A percentile compares a stretch with the other conserved stretches of the same genome.
These are phyloP conservation scores for Epinephelus cyanopodus DNA, from an alignment of 2,113 vertebrate species.

Conservation along the genomic window DNA sequence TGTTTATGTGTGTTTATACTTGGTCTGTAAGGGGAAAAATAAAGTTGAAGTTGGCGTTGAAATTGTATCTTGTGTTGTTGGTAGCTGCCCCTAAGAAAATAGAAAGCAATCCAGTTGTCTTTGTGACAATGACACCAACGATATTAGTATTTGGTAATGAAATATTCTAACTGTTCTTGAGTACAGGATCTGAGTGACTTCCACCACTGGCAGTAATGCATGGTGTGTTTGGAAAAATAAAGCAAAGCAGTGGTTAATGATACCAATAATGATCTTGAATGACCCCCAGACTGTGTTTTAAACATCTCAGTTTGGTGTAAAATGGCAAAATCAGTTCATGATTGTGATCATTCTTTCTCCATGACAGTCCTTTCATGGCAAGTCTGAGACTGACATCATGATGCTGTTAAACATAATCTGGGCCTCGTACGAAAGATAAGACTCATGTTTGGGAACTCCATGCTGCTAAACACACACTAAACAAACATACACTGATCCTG, in stretches of 20 bases:
- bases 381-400: background rate
- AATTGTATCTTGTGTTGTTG: too few species aligned
- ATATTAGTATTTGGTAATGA: too few species aligned
- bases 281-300: background rate
- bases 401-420: background rate
- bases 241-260: background rate
- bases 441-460: background rate
- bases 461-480: slow-evolving; percentile 9
- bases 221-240: too few species aligned
- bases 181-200: background rate
- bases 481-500: background rate
- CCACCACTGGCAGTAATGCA: too few species aligned
- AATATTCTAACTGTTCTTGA: background rate
- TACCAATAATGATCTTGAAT: background rate
- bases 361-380: too few species aligned
- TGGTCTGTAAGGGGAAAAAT: too few species aligned
- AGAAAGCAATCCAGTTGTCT: too few species aligned
- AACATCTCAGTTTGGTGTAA: background rate
- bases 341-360: background rate
- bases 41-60: too few species aligned
- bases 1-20: too few species aligned
- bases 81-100: too few species aligned
- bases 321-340: background rate
- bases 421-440: background rate
- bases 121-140: too few species aligned